Evolutionary conservation across 2,797 vertebrate species (phyloP).

Genomic region (Megaceryle alcyon): DNA sequence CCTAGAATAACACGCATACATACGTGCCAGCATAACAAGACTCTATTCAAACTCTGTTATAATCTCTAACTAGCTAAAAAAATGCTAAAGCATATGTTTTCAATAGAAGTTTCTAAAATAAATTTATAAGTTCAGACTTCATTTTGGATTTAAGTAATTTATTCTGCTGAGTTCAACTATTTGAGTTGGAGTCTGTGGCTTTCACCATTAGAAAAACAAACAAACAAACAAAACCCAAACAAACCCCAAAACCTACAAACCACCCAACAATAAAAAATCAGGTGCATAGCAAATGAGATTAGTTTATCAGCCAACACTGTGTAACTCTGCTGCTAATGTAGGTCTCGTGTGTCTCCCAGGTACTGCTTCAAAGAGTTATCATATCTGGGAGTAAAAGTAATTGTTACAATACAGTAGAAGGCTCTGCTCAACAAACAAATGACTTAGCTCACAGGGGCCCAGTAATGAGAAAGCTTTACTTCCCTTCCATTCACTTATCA

Average conservation of each 20-base stretch:
- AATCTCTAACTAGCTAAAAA: not conserved
- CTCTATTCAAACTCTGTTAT: not conserved
- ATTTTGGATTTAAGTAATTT: constrained; percentile 40
- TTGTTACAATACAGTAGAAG: constrained; percentile 54
- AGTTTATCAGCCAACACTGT: constrained; percentile 18
- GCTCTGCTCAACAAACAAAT: constrained; percentile 51
- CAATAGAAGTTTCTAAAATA: constrained; percentile 5
- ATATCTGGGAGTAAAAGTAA: constrained; percentile 64
- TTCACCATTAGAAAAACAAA: not conserved
- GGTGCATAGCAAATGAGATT: constrained; percentile 54
- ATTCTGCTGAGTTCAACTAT: constrained; percentile 38
- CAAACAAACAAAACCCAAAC: not conserved
- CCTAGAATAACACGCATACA: not conserved
- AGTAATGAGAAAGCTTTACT: constrained; percentile 1
- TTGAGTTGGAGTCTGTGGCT: constrained; percentile 22
- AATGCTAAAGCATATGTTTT: constrained; percentile 5
- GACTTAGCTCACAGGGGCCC: not conserved
- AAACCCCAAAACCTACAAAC: too few relatives aligned
- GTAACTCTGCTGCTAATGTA: constrained; percentile 2
- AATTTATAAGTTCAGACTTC: not conserved
- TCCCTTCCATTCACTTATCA: constrained; percentile 27
- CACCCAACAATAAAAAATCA: constrained; percentile 13
- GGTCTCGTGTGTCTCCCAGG: not conserved
- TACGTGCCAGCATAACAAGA: not conserved
- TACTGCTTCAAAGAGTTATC: constrained; percentile 44